A percentile compares a stretch with the other conserved stretches of the same genome.
phyloP scores from a whole-genome alignment of 2,113 vertebrate species.

The Rissa tridactyla region DNA sequence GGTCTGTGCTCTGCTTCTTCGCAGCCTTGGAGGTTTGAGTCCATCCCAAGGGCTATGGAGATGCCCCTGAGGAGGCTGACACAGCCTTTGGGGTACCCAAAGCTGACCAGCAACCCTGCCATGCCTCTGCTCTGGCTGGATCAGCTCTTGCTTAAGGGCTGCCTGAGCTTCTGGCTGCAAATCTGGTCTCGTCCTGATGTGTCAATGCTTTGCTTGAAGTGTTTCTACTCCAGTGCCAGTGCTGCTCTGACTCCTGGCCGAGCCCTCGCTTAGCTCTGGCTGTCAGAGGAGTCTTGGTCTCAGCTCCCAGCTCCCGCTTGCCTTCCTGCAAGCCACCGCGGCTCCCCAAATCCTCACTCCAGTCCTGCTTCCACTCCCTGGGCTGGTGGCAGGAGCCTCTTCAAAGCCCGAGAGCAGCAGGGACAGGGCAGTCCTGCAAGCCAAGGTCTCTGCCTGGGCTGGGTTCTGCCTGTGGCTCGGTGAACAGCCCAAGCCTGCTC shows the following conservation, averaged over 20 bases:
- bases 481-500: background rate
- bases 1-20: background rate
- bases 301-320: background rate
- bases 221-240: background rate
- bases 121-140: background rate
- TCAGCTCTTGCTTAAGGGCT: background rate
- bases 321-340: background rate
- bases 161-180: background rate
- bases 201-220: fast-evolving
- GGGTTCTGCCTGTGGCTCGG: background rate
- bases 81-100: background rate
- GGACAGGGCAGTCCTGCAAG: background rate
- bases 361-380: background rate
- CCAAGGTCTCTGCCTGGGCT: too few species aligned
- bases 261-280: background rate
- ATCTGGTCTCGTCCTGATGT: background rate
- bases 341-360: background rate
- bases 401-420: background rate
- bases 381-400: background rate
- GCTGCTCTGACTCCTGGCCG: background rate
- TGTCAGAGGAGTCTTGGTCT: background rate
- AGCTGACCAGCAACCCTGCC: background rate
- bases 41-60: background rate
- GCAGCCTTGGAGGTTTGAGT: background rate
- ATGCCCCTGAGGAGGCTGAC: background rate